Base-by-base conservation (phyloP, 2,113 vertebrate species). In the Lophura nycthemera region DNA sequence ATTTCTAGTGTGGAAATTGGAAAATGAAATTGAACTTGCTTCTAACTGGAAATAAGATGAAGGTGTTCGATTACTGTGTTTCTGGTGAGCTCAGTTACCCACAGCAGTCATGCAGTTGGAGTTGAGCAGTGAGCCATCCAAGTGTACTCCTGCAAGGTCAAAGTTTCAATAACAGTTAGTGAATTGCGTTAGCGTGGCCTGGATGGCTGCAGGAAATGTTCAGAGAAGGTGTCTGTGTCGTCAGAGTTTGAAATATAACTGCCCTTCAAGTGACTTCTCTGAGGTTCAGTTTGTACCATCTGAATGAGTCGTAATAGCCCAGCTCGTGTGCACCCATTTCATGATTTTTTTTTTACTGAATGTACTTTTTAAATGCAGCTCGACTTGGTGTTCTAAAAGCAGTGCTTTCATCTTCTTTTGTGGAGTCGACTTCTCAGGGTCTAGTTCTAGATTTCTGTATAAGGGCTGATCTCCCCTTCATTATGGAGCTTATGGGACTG, bases 171-270 rank as follows among this genome's bases (percentile, higher is more conserved):
- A 86, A 50, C 38, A 63, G 14, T 73, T 8, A 2, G 20, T 72
- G 86, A 93, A 65, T 56, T 71, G 36, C 45, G 61, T 90, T 93
- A 88, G 88, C 30, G 24, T 75, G 65, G 88, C 90, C 75, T 90
- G 76, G 79, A 42, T 67, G 24, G 65, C 32, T 57, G 64, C 80
- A 64, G 93, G 76, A 88, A 72, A 48, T 27, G 4, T 81, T 76
- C 27, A 9, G 32, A 72, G 61, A 52, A 65, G 29, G 60, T 89
- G 48, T 74, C 30, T 38, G 27, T 30, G 43, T 79, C 43, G 63
- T 13, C 76, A 63, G 22, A 27, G 90, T 92, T 96, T 95, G 91
- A 96, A 95, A 47, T 88, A 2, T 95, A 96, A 96, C 93, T 96
- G 89, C 82, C 91, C 89, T 97, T 94, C 86, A 86, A 11, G 38